Conservation (phyloP, 23 tunicate genomes). For the Diplosoma virens region DNA sequence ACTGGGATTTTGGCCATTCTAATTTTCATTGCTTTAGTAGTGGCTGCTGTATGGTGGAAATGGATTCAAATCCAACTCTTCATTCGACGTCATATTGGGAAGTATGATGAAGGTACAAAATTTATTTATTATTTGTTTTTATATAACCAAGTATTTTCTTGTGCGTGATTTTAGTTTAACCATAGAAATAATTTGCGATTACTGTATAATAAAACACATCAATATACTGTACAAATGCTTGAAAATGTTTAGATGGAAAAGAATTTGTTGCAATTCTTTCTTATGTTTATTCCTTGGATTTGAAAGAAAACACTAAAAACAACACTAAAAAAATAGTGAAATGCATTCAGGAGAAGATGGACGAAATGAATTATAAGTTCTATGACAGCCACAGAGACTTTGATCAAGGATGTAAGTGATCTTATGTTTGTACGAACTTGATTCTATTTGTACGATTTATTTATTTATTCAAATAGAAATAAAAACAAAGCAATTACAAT, state of each 20-base stretch:
- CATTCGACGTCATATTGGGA: slow-evolving; percentile 29
- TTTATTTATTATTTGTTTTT: too few relatives aligned
- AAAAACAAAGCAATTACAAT: too few relatives aligned
- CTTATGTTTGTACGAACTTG: not conserved
- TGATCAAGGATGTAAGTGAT: slow-evolving; percentile 39
- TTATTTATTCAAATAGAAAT: not conserved
- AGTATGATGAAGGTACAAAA: slow-evolving; percentile 40
- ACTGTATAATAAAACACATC: too few relatives aligned
- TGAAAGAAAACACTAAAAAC: not conserved
- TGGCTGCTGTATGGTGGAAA: not conserved
- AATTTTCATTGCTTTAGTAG: not conserved
- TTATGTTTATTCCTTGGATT: slow-evolving; percentile 8
- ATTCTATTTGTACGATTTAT: not conserved
- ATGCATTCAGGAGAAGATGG: slow-evolving; percentile 28
- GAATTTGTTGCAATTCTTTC: slow-evolving; percentile 30
- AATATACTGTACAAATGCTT: too few relatives aligned
- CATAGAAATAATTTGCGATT: not conserved
- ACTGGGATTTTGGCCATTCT: not conserved
- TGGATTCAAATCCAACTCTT: slow-evolving; percentile 17
- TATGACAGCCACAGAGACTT: slow-evolving; percentile 16
- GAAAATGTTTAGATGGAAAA: slow-evolving; percentile 35
- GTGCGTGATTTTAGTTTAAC: too few relatives aligned
- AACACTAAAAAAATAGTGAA: slow-evolving; percentile 18
- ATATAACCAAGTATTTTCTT: too few relatives aligned
- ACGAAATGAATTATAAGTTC: slow-evolving; percentile 22